A percentile compares a stretch with the other conserved stretches of the same genome.
These are phyloP conservation scores for Nasonia oneida DNA, from an alignment of 2,888 invertebrate genomes.

Conservation along the genomic window DNA sequence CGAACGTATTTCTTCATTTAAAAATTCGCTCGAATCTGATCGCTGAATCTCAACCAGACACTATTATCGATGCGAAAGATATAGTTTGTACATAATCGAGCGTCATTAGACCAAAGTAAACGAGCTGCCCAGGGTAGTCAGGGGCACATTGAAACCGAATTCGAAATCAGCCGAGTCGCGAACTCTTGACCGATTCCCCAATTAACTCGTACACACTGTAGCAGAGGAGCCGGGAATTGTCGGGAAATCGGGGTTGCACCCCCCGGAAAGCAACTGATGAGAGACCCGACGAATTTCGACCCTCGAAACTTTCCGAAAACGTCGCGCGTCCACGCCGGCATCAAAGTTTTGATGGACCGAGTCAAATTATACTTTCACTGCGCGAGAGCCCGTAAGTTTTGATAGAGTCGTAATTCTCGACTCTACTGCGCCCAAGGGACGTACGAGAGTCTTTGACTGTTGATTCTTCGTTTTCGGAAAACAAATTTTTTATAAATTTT, in stretches of 20 bases:
- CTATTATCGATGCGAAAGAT: no score
- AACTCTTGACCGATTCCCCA: background rate
- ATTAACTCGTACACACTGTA: background rate
- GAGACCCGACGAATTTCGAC: background rate
- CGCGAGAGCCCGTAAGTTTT: constrained; percentile 29
- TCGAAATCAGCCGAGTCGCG: background rate
- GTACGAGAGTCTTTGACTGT: background rate
- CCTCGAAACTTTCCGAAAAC: constrained; percentile 11
- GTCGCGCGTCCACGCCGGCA: background rate
- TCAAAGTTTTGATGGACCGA: constrained; percentile 29
- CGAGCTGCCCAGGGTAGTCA: background rate
- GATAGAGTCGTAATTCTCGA: constrained; percentile 35
- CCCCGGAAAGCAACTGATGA: background rate
- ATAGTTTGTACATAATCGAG: background rate
- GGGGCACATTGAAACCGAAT: background rate
- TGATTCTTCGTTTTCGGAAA: background rate
- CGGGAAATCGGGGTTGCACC: no score
- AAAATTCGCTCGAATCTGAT: no score
- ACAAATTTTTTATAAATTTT: no score
- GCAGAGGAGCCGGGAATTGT: background rate
- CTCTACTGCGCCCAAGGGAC: background rate
- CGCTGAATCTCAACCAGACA: no score
- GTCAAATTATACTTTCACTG: constrained; percentile 28
- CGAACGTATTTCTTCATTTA: no score
- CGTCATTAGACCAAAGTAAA: background rate